Base-by-base conservation (phyloP, 2,888 invertebrate genomes). In the Lasius fuliginosus region DNA sequence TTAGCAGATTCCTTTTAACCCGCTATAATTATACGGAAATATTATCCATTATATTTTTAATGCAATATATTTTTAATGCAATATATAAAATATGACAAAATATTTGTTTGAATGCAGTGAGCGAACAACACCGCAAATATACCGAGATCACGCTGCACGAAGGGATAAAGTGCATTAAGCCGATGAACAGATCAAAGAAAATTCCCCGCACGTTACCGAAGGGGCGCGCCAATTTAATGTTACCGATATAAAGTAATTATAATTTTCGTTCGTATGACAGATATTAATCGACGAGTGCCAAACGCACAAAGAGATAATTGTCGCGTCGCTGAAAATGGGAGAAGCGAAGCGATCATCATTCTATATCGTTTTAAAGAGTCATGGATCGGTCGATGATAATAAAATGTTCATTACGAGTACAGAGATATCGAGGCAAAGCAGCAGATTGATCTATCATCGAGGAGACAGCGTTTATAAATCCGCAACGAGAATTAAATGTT, bases 221-320 rank as follows among this genome's bases (percentile, higher is more conserved):
- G n/a, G 12, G 71, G 12, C 18, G 46, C 11, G 60, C 23, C 36
- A 46, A 58, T 81, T 81, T 81, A 81, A 81, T 73, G 71, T 81
- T 69, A 62, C n/a, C 60, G 79, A 62, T 81, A 62, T 81, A 79
- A 79, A 71, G 46, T 79, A 73, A 81, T 71, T 73, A 81, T 81
- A 71, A 73, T 73, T 73, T 79, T 60, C 60, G 58, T 79, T 71
- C 46, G 27, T 60, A 30, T 46, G 71, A 71, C 79, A 62, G 79
- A 71, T 81, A 81, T 81, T 81, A 81, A 81, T 81, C 42, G 79
- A 46, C 71, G 60, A 73, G 36, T 81, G 79, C 79, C 79, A 49
- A 60, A 71, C 77, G 42, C 58, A 77, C 79, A 81, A 81, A 81
- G 79, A 36, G 60, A 81, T 81, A 62, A 71, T 81, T 73, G 71